Conservation (phyloP, 2,113 vertebrate genomes). For the Tragelaphus imberbis region DNA sequence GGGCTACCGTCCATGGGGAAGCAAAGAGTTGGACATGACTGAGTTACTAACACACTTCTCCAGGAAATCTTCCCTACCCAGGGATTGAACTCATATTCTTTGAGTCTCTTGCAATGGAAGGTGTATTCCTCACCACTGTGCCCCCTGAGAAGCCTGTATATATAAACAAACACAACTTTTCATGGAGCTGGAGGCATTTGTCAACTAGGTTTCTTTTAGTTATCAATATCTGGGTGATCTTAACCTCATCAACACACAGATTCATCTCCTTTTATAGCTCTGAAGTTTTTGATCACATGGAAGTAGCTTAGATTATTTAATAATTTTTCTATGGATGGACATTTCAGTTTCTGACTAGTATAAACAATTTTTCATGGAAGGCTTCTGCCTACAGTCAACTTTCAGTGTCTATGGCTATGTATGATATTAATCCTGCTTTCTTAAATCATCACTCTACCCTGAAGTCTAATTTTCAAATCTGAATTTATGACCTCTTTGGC, state of each 20-base stretch:
- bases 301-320: background rate
- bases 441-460: background rate
- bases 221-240: background rate
- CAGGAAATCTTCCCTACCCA: background rate
- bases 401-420: accelerated
- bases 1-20: accelerated
- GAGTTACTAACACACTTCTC: background rate
- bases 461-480: background rate
- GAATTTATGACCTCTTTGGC: background rate
- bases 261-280: background rate
- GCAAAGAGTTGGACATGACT: background rate
- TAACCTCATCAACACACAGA: background rate
- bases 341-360: background rate
- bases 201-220: background rate
- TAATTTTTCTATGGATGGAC: accelerated
- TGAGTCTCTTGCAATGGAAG: background rate
- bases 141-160: background rate
- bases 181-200: background rate
- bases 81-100: background rate
- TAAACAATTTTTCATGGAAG: background rate
- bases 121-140: background rate
- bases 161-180: background rate
- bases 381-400: no score
- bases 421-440: background rate
- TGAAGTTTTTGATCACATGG: background rate